Evolutionary conservation across 2,797 vertebrate species (phyloP).

Genomic region (Sebastes diploproa): DNA sequence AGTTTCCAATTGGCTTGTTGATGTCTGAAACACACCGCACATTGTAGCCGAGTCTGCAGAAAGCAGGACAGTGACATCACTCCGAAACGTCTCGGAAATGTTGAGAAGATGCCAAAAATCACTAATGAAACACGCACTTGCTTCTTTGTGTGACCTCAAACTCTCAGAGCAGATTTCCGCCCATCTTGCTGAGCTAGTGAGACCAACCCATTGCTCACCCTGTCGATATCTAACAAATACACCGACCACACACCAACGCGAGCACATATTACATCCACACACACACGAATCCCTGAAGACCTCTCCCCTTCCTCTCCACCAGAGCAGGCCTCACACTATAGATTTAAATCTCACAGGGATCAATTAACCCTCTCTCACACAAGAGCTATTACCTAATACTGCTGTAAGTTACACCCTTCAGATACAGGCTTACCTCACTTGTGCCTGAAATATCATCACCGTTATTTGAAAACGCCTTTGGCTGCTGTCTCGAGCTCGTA

Average conservation of each 20-base stretch:
- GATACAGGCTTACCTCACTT: constrained; percentile 37
- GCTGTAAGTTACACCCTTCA: constrained; percentile 35
- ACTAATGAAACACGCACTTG: neutral
- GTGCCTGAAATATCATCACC: constrained; percentile 11
- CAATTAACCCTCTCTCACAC: constrained; percentile 57
- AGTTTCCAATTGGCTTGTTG: constrained; percentile 28
- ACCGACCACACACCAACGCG: neutral
- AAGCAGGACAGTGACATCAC: constrained; percentile 7
- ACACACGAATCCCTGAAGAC: constrained; percentile 26
- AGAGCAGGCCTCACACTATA: constrained; percentile 6
- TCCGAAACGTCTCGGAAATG: constrained; percentile 6
- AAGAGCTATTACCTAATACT: constrained; percentile 45
- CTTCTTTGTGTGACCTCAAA: neutral
- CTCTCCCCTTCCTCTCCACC: neutral
- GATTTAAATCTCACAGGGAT: constrained; percentile 61
- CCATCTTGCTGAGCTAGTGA: constrained; percentile 16
- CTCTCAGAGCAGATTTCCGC: neutral
- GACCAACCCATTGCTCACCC: constrained; percentile 12
- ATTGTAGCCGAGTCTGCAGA: neutral
- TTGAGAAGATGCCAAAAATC: neutral
- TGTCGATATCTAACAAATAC: constrained; percentile 26
- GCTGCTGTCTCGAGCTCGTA: neutral
- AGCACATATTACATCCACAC: neutral
- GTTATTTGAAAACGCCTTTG: constrained; percentile 1
- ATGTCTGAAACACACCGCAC: constrained; percentile 25